These are phyloP conservation scores for Ictalurus furcatus DNA, from an alignment of 2,113 vertebrate genomes.

Conservation along the genomic window DNA sequence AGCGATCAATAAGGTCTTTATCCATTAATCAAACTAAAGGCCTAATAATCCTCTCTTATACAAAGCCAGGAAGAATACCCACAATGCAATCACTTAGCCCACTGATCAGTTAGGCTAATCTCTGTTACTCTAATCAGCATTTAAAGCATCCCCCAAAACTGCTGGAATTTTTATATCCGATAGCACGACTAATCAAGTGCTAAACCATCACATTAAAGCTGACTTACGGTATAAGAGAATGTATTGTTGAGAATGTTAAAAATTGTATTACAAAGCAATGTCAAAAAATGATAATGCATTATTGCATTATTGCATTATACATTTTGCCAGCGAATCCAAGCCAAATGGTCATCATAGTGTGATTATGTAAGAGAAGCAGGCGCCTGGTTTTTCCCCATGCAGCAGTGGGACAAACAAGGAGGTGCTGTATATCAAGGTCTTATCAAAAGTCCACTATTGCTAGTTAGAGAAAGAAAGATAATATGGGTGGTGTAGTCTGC, in stretches of 20 bases:
- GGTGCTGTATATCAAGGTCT: constrained; percentile 37
- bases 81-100: constrained; percentile 17
- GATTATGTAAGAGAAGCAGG: not conserved
- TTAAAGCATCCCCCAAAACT: not conserved
- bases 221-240: not conserved
- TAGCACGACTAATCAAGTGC: not conserved
- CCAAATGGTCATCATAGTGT: not conserved
- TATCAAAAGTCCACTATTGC: constrained; percentile 32
- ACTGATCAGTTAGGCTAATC: not conserved
- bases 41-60: constrained; percentile 62
- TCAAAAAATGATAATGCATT: not conserved
- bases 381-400: constrained; percentile 26
- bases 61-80: not conserved
- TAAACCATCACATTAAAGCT: not conserved
- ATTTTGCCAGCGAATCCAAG: not conserved
- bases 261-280: not conserved
- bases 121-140: not conserved
- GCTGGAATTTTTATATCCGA: too few relatives aligned
- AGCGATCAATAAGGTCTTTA: constrained; percentile 64
- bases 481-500: not conserved
- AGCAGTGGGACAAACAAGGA: constrained; percentile 51
- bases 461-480: not conserved
- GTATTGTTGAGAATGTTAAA: not conserved
- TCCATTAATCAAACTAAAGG: constrained; percentile 70
- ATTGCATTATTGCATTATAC: not conserved